Conservation (phyloP, 2,797 vertebrate genomes). For the Fistularia tabacaria region DNA sequence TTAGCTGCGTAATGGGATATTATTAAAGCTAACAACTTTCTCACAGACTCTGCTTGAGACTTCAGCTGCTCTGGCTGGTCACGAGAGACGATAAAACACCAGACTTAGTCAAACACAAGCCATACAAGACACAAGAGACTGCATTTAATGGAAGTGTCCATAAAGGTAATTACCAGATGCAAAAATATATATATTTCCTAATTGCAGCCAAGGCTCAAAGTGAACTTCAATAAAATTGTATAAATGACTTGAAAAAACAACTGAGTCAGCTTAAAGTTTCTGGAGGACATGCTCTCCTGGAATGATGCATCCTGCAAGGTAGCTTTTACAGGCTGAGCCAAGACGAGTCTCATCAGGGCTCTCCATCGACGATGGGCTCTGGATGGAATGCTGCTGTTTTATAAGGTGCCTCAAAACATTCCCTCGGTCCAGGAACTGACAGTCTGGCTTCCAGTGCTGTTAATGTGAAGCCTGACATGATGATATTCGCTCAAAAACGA, state of each 20-base stretch:
- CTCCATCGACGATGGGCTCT: conserved; percentile 13
- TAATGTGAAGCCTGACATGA: neutral
- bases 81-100: conserved; percentile 29
- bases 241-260: conserved; percentile 22
- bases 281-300: conserved; percentile 54
- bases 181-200: conserved; percentile 1
- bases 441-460: conserved; percentile 12
- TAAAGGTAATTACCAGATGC: conserved; percentile 8
- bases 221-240: conserved; percentile 23
- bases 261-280: conserved; percentile 28
- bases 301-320: conserved; percentile 50
- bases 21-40: conserved; percentile 58
- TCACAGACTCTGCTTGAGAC: conserved; percentile 17
- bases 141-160: neutral
- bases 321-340: conserved; percentile 41
- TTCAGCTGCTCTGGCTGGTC: conserved; percentile 7
- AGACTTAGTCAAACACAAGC: neutral
- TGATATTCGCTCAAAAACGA: neutral
- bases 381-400: conserved; percentile 41
- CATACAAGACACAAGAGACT: conserved; percentile 2
- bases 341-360: conserved; percentile 29
- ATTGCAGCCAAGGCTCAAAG: conserved; percentile 14
- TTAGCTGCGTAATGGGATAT: conserved; percentile 50
- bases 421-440: conserved; percentile 23
- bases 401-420: conserved; percentile 38